These are phyloP conservation scores for Sepioteuthis lessoniana DNA, from an alignment of 2,888 invertebrate species.

Conservation along the genomic window DNA sequence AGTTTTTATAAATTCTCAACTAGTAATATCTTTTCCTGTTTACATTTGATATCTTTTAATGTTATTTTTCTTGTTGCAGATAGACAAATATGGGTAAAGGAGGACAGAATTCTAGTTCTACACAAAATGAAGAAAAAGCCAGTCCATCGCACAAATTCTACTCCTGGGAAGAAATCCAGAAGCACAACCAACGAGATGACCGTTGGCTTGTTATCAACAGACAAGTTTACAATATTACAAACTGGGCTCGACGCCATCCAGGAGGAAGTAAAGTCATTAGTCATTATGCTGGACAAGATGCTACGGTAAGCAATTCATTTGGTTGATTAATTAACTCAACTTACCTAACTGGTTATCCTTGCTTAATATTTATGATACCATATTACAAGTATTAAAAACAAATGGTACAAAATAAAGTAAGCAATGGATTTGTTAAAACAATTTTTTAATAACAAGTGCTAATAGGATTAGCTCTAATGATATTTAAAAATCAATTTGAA, in stretches of 20 bases:
- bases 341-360: not conserved
- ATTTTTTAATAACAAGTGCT: not conserved
- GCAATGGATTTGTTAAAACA: not conserved
- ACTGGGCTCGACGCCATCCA: constrained; percentile 72
- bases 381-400: too few species aligned
- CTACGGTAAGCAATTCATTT: constrained; percentile 60
- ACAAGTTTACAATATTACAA: constrained; percentile 73
- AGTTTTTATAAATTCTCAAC: too few species aligned
- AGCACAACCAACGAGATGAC: constrained; percentile 66
- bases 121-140: not conserved
- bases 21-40: not conserved
- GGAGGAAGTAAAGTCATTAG: constrained; percentile 72
- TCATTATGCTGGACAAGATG: constrained; percentile 73
- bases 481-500: not conserved
- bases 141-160: constrained; percentile 50
- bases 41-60: not conserved
- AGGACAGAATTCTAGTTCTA: constrained; percentile 35
- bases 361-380: too few species aligned
- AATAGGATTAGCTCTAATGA: not conserved
- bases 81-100: constrained; percentile 46
- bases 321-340: not conserved
- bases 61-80: not conserved
- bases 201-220: constrained; percentile 74
- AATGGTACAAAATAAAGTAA: too few species aligned
- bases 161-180: constrained; percentile 71